A percentile compares a stretch with the other conserved stretches of the same genome.
phyloP scores from a whole-genome alignment of 2,888 invertebrate species.

The Polietes domitor region DNA sequence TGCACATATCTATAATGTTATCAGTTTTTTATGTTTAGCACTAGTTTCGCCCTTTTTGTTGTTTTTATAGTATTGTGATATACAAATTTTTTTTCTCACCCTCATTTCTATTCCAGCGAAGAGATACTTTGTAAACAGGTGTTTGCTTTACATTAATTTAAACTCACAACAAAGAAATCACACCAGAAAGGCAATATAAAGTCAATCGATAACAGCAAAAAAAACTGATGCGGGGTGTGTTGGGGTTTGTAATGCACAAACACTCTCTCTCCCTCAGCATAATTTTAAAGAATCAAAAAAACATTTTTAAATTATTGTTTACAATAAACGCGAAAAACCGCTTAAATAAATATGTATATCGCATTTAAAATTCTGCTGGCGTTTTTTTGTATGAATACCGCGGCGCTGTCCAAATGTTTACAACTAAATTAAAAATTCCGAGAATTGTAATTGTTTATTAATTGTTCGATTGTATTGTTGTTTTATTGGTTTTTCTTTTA shows the following conservation, averaged over 20 bases:
- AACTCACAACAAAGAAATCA: slow-evolving; percentile 4
- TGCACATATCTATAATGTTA: neutral
- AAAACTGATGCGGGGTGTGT: neutral
- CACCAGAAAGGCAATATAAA: neutral
- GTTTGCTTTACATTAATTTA: neutral
- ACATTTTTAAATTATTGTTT: neutral
- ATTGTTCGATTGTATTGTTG: slow-evolving; percentile 13
- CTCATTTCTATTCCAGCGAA: slow-evolving; percentile 8
- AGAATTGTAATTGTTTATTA: slow-evolving; percentile 52
- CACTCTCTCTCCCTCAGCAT: neutral
- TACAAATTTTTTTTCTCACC: slow-evolving; percentile 45
- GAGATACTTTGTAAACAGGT: slow-evolving; percentile 10
- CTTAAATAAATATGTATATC: neutral
- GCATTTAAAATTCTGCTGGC: slow-evolving; percentile 29
- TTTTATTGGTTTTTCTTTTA: neutral
- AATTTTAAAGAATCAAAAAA: neutral
- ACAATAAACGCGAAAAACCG: neutral
- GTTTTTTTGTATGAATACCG: neutral
- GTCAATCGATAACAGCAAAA: neutral
- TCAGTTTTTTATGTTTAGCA: slow-evolving; percentile 13
- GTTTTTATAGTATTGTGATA: slow-evolving; percentile 2
- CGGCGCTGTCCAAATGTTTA: slow-evolving; percentile 1
- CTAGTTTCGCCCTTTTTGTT: neutral
- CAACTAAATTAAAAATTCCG: slow-evolving; percentile 16
- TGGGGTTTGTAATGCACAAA: too few relatives aligned